These are phyloP conservation scores for Anorthoa munda DNA, from an alignment of 2,888 invertebrate species.

Conservation along the genomic window DNA sequence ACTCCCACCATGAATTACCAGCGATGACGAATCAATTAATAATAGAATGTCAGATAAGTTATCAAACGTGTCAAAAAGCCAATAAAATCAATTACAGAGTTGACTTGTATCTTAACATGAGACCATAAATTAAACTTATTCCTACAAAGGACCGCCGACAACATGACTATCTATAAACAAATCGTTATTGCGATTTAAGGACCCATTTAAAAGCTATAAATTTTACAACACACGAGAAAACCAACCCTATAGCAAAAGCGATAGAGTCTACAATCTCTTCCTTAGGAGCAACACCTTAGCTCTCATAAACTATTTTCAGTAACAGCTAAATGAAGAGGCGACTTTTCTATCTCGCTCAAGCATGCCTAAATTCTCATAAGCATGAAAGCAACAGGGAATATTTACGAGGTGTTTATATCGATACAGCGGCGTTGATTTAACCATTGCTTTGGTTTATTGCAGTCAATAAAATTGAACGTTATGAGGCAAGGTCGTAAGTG, in stretches of 20 bases:
- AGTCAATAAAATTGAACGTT: slow-evolving; percentile 91
- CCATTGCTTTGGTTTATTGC: slow-evolving; percentile 90
- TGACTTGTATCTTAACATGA: slow-evolving; percentile 67
- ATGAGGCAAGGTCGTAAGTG: slow-evolving; percentile 90
- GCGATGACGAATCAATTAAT: slow-evolving; percentile 53
- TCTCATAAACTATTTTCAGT: slow-evolving; percentile 90
- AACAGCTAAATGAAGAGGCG: slow-evolving; percentile 85
- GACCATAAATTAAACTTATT: slow-evolving; percentile 81
- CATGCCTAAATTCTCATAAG: slow-evolving; percentile 59
- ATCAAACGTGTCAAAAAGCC: slow-evolving; percentile 71
- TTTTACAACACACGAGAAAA: slow-evolving; percentile 67
- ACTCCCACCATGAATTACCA: slow-evolving; percentile 39
- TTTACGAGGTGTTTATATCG: slow-evolving; percentile 90
- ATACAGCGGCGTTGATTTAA: slow-evolving; percentile 90
- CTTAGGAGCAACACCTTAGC: slow-evolving; percentile 71
- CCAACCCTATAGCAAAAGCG: slow-evolving; percentile 52
- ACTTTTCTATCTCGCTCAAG: slow-evolving; percentile 73
- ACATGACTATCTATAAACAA: slow-evolving; percentile 87
- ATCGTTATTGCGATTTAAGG: slow-evolving; percentile 91
- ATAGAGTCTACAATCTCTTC: slow-evolving; percentile 74
- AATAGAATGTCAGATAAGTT: slow-evolving; percentile 57
- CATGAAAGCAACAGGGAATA: slow-evolving; percentile 77
- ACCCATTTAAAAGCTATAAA: slow-evolving; percentile 90
- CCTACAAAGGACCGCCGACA: slow-evolving; percentile 80
- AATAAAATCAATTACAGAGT: slow-evolving; percentile 74